Percentiles rank a stretch among this genome's conserved stretches.
phyloP scores from a whole-genome alignment of 2,113 vertebrate genomes.

The Semicossyphus pulcher region DNA sequence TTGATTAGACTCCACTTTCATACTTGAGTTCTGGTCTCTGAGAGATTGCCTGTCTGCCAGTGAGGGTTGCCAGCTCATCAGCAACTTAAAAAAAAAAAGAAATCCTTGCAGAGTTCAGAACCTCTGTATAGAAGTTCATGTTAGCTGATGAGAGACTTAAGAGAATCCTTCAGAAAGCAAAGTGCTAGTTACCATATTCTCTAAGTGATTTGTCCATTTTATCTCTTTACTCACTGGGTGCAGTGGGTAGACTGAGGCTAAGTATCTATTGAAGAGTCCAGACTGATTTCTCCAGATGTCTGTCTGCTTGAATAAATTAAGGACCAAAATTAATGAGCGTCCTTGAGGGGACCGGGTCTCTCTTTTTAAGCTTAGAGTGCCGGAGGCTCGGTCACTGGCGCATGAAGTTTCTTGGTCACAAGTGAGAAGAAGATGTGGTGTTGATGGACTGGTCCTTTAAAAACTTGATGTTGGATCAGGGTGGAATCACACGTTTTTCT shows the following conservation, averaged over 20 bases:
- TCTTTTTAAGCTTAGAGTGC: constrained; percentile 18
- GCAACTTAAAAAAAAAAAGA: constrained; percentile 36
- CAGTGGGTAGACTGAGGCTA: constrained; percentile 23
- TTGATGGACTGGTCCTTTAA: constrained; percentile 7
- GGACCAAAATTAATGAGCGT: constrained; percentile 38
- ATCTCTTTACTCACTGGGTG: constrained; percentile 25
- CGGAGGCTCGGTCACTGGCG: constrained; percentile 2
- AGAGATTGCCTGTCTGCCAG: constrained; percentile 17
- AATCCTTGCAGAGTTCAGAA: constrained; percentile 43
- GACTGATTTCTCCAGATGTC: constrained; percentile 54
- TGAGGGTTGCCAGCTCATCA: constrained; percentile 47
- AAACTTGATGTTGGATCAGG: not conserved
- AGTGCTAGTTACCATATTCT: constrained; percentile 51
- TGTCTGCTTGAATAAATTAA: constrained; percentile 57
- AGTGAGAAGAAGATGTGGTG: not conserved
- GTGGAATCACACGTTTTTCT: not conserved
- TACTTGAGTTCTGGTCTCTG: constrained; percentile 28
- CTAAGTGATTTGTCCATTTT: constrained; percentile 47
- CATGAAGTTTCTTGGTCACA: constrained; percentile 5
- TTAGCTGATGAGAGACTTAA: constrained; percentile 46
- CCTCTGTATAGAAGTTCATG: constrained; percentile 33
- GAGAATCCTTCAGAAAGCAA: constrained; percentile 44
- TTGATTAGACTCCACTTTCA: constrained; percentile 40
- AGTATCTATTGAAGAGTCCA: constrained; percentile 45
- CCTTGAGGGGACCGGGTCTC: constrained; percentile 12